phyloP scores from a whole-genome alignment of 2,888 invertebrate species.

The Craniophora ligustri region DNA sequence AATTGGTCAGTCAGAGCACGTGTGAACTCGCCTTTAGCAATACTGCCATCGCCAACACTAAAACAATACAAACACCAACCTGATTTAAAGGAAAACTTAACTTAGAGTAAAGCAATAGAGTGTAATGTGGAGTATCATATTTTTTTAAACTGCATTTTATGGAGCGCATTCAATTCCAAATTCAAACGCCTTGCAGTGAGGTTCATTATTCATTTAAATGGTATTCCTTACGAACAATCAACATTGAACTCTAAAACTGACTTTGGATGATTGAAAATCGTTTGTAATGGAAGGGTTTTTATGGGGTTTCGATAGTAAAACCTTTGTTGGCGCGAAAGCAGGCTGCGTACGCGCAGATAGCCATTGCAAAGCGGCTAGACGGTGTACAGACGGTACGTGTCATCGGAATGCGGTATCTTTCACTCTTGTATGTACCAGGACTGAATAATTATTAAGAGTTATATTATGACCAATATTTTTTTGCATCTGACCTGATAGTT shows the following conservation, averaged over 20 bases:
- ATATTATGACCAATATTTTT: slow-evolving; percentile 12
- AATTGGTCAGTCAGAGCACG: slow-evolving; percentile 73
- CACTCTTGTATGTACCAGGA: slow-evolving; percentile 28
- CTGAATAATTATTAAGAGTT: slow-evolving; percentile 28
- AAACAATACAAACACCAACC: slow-evolving; percentile 23
- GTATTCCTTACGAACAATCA: not conserved
- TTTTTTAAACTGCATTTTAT: slow-evolving; percentile 3
- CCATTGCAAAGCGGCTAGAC: slow-evolving; percentile 75
- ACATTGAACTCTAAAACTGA: not conserved
- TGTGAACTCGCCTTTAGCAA: slow-evolving; percentile 70
- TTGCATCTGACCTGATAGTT: too few relatives aligned
- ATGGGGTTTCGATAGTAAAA: slow-evolving; percentile 19
- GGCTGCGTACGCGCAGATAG: slow-evolving; percentile 72
- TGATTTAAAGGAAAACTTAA: slow-evolving; percentile 18
- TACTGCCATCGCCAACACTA: slow-evolving; percentile 16
- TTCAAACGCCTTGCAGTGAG: slow-evolving; percentile 33
- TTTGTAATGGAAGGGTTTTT: slow-evolving; percentile 23
- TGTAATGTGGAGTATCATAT: slow-evolving; percentile 2
- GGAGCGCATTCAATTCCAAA: slow-evolving; percentile 40
- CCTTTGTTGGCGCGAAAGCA: slow-evolving; percentile 62
- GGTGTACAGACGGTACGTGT: slow-evolving; percentile 71
- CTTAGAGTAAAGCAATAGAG: not conserved
- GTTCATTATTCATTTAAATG: slow-evolving; percentile 32
- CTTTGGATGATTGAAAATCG: slow-evolving; percentile 29
- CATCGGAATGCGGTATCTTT: slow-evolving; percentile 53